A percentile compares a stretch with the other conserved stretches of the same genome.
phyloP scores from a whole-genome alignment of 2,888 invertebrate genomes.

The Agrotis ipsilon region DNA sequence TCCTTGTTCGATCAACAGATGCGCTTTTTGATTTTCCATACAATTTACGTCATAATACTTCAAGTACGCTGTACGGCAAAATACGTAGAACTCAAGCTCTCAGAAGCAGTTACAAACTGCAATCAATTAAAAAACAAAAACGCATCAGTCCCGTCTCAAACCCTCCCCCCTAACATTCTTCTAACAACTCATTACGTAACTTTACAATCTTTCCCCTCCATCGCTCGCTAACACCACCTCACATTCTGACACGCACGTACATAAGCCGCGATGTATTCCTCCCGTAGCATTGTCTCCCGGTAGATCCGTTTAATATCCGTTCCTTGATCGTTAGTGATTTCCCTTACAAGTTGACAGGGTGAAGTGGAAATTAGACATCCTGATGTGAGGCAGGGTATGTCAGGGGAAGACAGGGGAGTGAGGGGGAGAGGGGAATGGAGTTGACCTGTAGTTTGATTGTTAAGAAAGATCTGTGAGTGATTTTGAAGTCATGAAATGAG shows the following conservation, averaged over 20 bases:
- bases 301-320: slow-evolving; percentile 72
- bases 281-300: slow-evolving; percentile 43
- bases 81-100: no score
- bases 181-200: slow-evolving; percentile 42
- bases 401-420: neutral
- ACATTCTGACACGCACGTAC: slow-evolving; percentile 55
- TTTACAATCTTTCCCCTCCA: slow-evolving; percentile 50
- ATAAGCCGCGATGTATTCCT: slow-evolving; percentile 58
- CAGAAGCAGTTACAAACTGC: slow-evolving; percentile 1
- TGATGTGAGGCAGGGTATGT: slow-evolving; percentile 35
- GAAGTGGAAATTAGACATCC: slow-evolving; percentile 71
- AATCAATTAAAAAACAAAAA: slow-evolving; percentile 22
- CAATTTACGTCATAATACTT: no score
- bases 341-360: slow-evolving; percentile 66
- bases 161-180: slow-evolving; percentile 10
- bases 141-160: slow-evolving; percentile 19
- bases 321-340: slow-evolving; percentile 70
- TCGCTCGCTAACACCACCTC: slow-evolving; percentile 41
- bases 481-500: neutral
- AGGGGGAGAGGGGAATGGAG: neutral
- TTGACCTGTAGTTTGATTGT: slow-evolving; percentile 24
- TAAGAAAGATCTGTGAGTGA: slow-evolving; percentile 4
- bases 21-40: no score
- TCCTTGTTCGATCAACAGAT: no score
- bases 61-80: no score